A percentile compares a stretch with the other conserved stretches of the same genome.
Evolutionary conservation across 2,888 invertebrate species (phyloP).

Genomic region (Nemapogon koenigi): DNA sequence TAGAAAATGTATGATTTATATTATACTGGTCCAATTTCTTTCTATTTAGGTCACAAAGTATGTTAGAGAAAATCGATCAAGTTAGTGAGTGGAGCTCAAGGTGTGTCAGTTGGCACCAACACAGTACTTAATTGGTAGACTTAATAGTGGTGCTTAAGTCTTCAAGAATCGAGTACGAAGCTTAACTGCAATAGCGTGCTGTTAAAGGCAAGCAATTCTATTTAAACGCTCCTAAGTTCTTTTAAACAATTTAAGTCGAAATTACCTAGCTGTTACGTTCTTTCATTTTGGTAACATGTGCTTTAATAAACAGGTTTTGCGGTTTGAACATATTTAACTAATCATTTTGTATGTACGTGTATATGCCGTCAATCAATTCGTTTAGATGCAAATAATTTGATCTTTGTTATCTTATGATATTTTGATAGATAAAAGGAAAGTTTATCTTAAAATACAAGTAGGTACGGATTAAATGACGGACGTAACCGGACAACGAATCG

Average conservation of each 20-base stretch:
- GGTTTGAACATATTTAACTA: too few species aligned
- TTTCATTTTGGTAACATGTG: too few species aligned
- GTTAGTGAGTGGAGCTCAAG: not conserved
- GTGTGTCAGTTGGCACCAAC: conserved; percentile 4
- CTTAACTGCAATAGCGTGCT: not conserved
- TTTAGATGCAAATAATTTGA: too few species aligned
- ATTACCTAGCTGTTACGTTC: too few species aligned
- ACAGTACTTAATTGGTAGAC: conserved; percentile 4
- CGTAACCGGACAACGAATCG: conserved; percentile 5
- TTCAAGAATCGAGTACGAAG: conserved; percentile 1
- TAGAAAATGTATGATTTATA: too few species aligned
- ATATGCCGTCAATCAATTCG: too few species aligned
- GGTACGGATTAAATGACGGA: conserved; percentile 10
- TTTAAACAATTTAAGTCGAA: too few species aligned
- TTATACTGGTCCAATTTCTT: too few species aligned
- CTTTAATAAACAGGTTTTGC: too few species aligned
- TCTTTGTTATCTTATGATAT: not conserved
- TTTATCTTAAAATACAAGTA: not conserved
- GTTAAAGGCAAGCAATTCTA: not conserved
- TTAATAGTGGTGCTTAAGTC: conserved; percentile 4
- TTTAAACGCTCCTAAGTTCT: too few species aligned
- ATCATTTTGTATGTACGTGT: too few species aligned
- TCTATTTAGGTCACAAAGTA: too few species aligned
- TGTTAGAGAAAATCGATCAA: conserved; percentile 4
- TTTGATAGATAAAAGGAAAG: not conserved